Evolutionary conservation across 2,113 vertebrate species (phyloP).

Genomic region (Mirounga angustirostris): DNA sequence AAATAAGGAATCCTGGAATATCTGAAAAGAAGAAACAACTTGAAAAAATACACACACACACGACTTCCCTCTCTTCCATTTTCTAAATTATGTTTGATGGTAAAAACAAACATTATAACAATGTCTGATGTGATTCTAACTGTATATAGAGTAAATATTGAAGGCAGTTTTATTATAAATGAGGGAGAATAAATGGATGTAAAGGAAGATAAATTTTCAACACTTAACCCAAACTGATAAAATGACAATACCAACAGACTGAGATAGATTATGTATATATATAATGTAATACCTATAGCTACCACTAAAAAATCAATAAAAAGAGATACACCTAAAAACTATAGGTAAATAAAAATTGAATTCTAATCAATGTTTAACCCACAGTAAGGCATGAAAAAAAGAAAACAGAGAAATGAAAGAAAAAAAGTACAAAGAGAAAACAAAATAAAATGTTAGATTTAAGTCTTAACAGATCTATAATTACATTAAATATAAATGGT

Average conservation of each 20-base stretch:
- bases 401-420: background rate
- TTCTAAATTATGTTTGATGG: slow-evolving; percentile 3
- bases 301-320: background rate
- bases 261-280: background rate
- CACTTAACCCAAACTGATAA: background rate
- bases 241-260: slow-evolving; percentile 18
- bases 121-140: background rate
- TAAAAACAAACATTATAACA: slow-evolving; percentile 23
- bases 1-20: slow-evolving; percentile 33
- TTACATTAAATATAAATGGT: background rate
- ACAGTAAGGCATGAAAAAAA: background rate
- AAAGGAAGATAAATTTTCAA: background rate
- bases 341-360: slow-evolving; percentile 47
- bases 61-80: slow-evolving; percentile 28
- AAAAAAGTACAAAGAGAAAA: slow-evolving; percentile 7
- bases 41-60: background rate
- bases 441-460: slow-evolving; percentile 41
- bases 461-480: slow-evolving; percentile 16
- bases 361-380: slow-evolving; percentile 20
- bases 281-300: background rate
- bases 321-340: slow-evolving; percentile 30
- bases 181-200: background rate
- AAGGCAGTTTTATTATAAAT: background rate
- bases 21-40: slow-evolving; percentile 44
- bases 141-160: background rate